Percentiles rank a stretch among this genome's conserved stretches.
Conservation (phyloP, 2,888 invertebrate genomes). For the Nemotelus nigrinus region DNA sequence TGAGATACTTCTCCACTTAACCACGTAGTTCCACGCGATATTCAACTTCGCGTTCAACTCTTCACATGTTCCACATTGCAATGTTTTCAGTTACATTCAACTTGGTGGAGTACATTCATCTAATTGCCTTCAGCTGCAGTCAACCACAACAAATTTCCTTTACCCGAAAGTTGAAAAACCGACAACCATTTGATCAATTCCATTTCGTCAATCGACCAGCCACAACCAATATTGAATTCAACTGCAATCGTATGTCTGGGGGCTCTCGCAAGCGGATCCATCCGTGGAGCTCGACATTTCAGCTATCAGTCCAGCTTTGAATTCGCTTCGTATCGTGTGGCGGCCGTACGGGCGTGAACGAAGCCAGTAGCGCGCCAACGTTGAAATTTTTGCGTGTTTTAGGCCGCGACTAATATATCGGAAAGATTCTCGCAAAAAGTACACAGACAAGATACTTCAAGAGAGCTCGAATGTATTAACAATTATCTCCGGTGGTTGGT, state of each 20-base stretch:
- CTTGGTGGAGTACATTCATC: neutral
- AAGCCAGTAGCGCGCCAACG: conserved; percentile 12
- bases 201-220: neutral
- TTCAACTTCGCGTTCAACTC: neutral
- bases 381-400: conserved; percentile 16
- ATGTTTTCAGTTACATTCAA: neutral
- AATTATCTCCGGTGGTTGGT: no score
- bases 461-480: no score
- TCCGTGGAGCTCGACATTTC: conserved; percentile 1
- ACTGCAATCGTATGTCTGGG: neutral
- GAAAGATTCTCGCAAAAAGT: no score
- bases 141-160: neutral
- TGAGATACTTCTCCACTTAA: no score
- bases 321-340: conserved; percentile 15
- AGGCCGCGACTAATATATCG: no score
- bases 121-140: neutral
- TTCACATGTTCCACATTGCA: neutral
- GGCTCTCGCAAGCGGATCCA: neutral
- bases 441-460: no score
- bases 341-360: neutral
- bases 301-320: conserved; percentile 21
- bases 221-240: neutral
- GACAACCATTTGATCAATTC: neutral
- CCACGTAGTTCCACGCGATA: no score
- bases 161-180: neutral